Evolutionary conservation across 2,113 vertebrate species (phyloP).

Genomic region (Myiopsitta monachus): DNA sequence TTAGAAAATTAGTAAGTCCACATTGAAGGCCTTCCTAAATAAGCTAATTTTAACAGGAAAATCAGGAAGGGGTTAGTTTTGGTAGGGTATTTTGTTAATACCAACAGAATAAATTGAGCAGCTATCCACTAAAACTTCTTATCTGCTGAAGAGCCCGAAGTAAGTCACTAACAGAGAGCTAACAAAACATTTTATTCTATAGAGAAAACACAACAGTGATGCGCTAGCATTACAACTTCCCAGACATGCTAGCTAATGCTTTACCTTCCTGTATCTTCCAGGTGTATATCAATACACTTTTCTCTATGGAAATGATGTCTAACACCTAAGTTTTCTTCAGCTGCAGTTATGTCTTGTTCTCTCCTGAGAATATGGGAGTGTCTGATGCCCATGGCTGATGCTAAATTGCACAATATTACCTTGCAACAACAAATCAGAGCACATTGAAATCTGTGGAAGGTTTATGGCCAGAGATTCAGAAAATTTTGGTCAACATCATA

Average conservation of each 20-base stretch:
- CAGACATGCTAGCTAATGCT: not conserved
- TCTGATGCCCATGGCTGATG: not conserved
- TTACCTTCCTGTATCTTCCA: not conserved
- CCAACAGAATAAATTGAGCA: not conserved
- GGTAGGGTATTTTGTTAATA: fast-evolving
- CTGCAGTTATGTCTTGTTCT: not conserved
- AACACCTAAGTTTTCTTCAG: not conserved
- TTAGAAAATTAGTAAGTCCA: not conserved
- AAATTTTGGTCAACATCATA: not conserved
- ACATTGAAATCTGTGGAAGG: not conserved
- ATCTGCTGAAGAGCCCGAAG: not conserved
- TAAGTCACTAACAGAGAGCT: not conserved
- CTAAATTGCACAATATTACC: not conserved
- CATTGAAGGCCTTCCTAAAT: not conserved
- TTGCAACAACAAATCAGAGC: not conserved
- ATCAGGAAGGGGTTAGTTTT: not conserved
- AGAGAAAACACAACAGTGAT: not conserved
- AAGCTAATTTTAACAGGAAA: not conserved
- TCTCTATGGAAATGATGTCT: not conserved
- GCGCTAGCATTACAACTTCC: not conserved
- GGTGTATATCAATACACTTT: not conserved
- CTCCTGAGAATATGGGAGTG: not conserved
- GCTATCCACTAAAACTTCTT: not conserved
- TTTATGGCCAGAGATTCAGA: not conserved
- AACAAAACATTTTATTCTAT: not conserved